Percentiles rank a stretch among this genome's conserved stretches.
phyloP scores from a whole-genome alignment of 2,113 vertebrate species.

The Colossoma macropomum region DNA sequence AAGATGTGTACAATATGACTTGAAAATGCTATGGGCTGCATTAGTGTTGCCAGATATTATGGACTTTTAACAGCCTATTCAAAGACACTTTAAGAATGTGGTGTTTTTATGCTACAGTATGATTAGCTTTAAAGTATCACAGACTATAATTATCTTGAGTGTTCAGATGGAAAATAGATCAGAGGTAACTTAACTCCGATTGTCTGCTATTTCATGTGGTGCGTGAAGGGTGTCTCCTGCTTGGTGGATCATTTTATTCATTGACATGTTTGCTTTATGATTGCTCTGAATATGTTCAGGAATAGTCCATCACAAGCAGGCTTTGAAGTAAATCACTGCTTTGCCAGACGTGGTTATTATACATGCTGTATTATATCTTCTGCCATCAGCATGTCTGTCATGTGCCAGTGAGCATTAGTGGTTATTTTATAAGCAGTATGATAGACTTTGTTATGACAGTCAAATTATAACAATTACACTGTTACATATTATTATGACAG shows the following conservation, averaged over 20 bases:
- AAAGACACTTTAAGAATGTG: slow-evolving; percentile 50
- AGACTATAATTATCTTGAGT: slow-evolving; percentile 72
- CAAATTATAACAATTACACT: slow-evolving; percentile 9
- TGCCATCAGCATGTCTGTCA: not conserved
- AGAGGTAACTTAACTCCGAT: slow-evolving; percentile 45
- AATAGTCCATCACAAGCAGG: not conserved
- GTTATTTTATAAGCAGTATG: slow-evolving; percentile 9
- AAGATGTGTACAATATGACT: not conserved
- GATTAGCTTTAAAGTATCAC: slow-evolving; percentile 21
- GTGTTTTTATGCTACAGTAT: slow-evolving; percentile 49
- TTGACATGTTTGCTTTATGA: slow-evolving; percentile 23
- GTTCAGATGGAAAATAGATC: slow-evolving; percentile 67
- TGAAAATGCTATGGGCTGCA: not conserved
- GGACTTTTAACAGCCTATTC: slow-evolving; percentile 62
- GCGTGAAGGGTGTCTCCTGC: not conserved
- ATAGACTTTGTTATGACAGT: not conserved
- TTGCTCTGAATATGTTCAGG: not conserved
- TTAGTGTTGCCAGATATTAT: not conserved
- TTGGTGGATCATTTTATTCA: slow-evolving; percentile 27
- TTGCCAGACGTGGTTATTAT: slow-evolving; percentile 25
- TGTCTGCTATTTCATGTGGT: slow-evolving; percentile 40
- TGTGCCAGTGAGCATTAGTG: not conserved
- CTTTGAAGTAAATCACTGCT: slow-evolving; percentile 29
- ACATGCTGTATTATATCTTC: slow-evolving; percentile 5
- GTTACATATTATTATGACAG: slow-evolving; percentile 17